A percentile compares a stretch with the other conserved stretches of the same genome.
Conservation (phyloP, 2,113 vertebrate genomes). For the Porphyrio hochstetteri region DNA sequence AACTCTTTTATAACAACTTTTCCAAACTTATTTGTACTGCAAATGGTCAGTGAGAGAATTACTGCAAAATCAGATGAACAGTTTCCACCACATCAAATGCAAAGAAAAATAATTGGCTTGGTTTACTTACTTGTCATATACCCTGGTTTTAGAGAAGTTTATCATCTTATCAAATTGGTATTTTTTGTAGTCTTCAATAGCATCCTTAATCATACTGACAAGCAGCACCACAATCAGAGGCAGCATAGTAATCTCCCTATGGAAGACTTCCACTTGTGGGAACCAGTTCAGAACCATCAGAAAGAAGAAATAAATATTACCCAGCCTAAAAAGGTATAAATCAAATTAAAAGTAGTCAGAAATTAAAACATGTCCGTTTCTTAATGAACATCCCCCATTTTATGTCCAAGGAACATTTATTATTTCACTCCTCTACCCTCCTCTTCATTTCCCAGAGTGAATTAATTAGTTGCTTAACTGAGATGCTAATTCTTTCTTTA, state of each 20-base stretch:
- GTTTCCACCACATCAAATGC: not conserved
- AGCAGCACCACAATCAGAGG: conserved; percentile 73
- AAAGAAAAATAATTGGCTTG: not conserved
- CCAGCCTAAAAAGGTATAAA: conserved; percentile 64
- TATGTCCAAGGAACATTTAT: not conserved
- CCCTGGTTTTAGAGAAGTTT: conserved; percentile 65
- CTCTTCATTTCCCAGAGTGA: not conserved
- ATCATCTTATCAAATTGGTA: conserved; percentile 70
- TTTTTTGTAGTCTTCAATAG: conserved; percentile 74
- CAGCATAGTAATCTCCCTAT: conserved; percentile 74
- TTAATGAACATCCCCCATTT: not conserved
- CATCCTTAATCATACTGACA: conserved; percentile 75
- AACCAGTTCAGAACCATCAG: conserved; percentile 78
- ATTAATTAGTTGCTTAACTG: not conserved
- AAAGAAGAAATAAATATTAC: conserved; percentile 79
- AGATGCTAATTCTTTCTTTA: not conserved
- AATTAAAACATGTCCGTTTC: not conserved
- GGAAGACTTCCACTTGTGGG: conserved; percentile 76
- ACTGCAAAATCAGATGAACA: not conserved
- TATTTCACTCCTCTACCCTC: not conserved
- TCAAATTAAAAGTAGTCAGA: not conserved
- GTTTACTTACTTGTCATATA: conserved; percentile 74
- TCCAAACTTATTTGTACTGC: not conserved
- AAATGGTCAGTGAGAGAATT: not conserved
- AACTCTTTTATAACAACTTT: not conserved